Conservation (phyloP, 2,888 invertebrate genomes). For the Thereva nobilitata region DNA sequence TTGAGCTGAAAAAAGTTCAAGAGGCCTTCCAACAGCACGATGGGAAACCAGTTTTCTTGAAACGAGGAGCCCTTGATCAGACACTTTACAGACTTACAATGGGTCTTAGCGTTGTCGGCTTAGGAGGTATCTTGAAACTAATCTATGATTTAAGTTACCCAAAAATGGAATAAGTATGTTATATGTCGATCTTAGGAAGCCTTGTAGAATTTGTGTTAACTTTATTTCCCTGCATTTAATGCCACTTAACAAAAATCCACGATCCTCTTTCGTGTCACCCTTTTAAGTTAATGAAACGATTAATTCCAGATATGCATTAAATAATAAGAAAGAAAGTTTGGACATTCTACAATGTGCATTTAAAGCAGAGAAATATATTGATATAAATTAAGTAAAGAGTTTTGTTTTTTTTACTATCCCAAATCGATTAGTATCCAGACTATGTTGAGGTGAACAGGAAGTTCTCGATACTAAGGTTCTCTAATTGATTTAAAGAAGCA, state of each 20-base stretch:
- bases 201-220: conserved; percentile 17
- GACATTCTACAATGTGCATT: conserved; percentile 31
- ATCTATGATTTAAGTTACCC: conserved; percentile 48
- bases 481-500: neutral
- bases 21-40: conserved; percentile 56
- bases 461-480: neutral
- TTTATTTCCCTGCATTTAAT: conserved; percentile 33
- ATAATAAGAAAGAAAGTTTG: conserved; percentile 11
- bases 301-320: conserved; percentile 35
- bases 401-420: conserved; percentile 12
- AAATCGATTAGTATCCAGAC: neutral
- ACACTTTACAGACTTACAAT: conserved; percentile 57
- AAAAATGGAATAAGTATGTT: conserved; percentile 37
- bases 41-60: conserved; percentile 61
- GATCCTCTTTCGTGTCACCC: neutral
- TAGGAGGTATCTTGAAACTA: conserved; percentile 49
- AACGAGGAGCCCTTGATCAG: conserved; percentile 59
- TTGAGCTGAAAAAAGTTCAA: conserved; percentile 43
- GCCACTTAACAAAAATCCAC: neutral
- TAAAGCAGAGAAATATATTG: conserved; percentile 37
- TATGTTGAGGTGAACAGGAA: neutral
- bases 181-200: conserved; percentile 28
- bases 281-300: conserved; percentile 6
- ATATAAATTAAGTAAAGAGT: conserved; percentile 20
- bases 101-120: conserved; percentile 52